A percentile compares a stretch with the other conserved stretches of the same genome.
Conservation (phyloP, 2,113 vertebrate genomes). For the Psophia crepitans region DNA sequence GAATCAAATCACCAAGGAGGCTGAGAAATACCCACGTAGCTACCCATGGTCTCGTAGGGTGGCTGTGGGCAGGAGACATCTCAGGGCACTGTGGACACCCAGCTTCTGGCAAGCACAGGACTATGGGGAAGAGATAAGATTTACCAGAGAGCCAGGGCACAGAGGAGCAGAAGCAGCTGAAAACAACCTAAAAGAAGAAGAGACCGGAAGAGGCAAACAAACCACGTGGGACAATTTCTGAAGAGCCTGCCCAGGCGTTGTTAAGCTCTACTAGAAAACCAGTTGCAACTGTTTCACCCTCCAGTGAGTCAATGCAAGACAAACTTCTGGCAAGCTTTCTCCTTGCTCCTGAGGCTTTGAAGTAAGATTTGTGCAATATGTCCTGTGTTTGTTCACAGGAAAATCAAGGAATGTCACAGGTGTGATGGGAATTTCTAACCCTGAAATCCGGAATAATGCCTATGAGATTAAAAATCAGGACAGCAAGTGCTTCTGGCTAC, state of each 20-base stretch:
- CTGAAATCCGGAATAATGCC: neutral
- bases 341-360: neutral
- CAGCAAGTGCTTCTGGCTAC: neutral
- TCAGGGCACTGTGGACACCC: neutral
- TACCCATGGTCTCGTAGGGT: neutral
- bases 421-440: neutral
- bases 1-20: neutral
- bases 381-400: neutral
- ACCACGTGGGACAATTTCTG: rapidly evolving
- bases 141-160: neutral
- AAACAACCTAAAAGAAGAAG: neutral
- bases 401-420: neutral
- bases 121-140: neutral
- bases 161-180: neutral
- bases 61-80: neutral
- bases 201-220: neutral
- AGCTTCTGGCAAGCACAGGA: no score
- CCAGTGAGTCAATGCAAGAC: neutral
- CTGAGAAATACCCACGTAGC: neutral
- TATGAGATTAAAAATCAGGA: neutral
- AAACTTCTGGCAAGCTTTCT: neutral
- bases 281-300: neutral
- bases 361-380: neutral
- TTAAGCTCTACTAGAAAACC: neutral
- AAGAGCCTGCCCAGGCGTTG: neutral